Conservation (phyloP, 2,888 invertebrate genomes). For the Hydrotaea diabolus region DNA sequence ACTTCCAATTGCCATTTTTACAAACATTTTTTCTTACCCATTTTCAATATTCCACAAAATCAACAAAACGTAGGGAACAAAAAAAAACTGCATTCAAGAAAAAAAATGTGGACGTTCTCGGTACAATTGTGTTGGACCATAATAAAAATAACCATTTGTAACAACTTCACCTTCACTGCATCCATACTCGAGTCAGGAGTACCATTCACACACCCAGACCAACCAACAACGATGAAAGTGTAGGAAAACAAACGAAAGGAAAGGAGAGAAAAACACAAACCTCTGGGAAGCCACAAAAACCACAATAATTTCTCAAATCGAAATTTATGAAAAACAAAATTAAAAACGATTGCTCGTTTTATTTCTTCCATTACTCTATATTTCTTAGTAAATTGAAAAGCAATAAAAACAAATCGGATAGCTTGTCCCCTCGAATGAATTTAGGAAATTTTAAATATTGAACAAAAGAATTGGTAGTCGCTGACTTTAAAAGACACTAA, state of each 20-base stretch:
- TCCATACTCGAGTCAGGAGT: neutral
- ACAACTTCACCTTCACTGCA: conserved; percentile 1
- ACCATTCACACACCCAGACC: neutral
- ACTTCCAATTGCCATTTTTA: neutral
- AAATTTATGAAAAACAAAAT: conserved; percentile 41
- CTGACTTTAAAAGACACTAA: too few relatives aligned
- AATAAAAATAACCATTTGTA: conserved; percentile 20
- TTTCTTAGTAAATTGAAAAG: conserved; percentile 39
- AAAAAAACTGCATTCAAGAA: neutral
- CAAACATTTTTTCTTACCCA: neutral
- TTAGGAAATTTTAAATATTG: too few relatives aligned
- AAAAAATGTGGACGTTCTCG: neutral
- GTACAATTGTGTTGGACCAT: neutral
- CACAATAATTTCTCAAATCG: conserved; percentile 30
- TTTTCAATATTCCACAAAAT: neutral
- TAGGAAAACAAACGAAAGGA: neutral
- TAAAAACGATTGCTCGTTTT: conserved; percentile 43
- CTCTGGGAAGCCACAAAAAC: neutral
- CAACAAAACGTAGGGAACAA: neutral
- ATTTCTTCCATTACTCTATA: conserved; percentile 13
- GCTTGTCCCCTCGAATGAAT: neutral
- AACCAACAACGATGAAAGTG: neutral
- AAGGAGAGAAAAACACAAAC: neutral
- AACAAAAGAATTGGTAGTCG: too few relatives aligned
- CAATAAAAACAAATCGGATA: neutral